A percentile compares a stretch with the other conserved stretches of the same genome.
phyloP scores from a whole-genome alignment of 37 sponge, comb jelly and placozoan genomes.

The Hexactinellida sp. region DNA sequence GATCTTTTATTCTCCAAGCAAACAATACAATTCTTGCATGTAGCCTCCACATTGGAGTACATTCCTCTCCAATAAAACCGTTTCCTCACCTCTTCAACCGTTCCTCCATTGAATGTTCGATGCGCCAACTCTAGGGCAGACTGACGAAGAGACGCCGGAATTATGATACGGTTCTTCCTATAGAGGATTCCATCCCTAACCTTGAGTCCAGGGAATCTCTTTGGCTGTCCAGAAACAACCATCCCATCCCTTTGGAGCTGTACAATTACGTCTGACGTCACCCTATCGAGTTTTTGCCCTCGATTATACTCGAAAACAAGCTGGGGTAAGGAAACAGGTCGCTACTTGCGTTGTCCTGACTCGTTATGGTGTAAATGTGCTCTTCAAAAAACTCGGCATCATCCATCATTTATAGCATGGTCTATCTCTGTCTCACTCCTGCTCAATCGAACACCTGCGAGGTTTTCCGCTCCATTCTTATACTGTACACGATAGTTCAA shows the following conservation, averaged over 20 bases:
- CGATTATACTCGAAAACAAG: not conserved
- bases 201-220: not conserved
- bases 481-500: not conserved
- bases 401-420: not conserved
- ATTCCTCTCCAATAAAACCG: not conserved
- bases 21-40: not conserved
- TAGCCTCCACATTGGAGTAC: not conserved
- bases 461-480: not conserved
- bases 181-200: not conserved
- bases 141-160: not conserved
- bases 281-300: not conserved
- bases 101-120: not conserved
- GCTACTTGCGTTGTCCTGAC: not conserved
- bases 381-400: not conserved
- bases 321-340: not conserved
- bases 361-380: not conserved
- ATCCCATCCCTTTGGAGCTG: not conserved
- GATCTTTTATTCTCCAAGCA: not conserved
- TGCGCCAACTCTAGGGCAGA: not conserved
- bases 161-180: not conserved
- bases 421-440: not conserved
- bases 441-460: not conserved
- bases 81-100: not conserved
- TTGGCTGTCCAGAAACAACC: not conserved
- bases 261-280: not conserved